Evolutionary conservation across 2,888 invertebrate genomes (phyloP), one percentile per base, ranked within the genome.

Genomic region (Ectropis crepuscularia): DNA sequence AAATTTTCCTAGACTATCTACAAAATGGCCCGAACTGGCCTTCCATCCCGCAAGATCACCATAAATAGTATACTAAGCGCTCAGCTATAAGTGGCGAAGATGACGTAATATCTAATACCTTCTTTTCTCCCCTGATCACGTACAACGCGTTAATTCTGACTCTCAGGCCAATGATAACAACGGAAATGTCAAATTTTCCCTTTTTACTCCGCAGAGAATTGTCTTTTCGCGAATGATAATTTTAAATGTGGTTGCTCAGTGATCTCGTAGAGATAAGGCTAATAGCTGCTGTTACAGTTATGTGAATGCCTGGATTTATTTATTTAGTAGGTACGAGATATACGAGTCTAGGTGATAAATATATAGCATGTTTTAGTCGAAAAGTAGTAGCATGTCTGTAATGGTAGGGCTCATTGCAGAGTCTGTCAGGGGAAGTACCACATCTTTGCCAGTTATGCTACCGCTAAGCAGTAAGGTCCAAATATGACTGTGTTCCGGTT

Each of bases 101-200:
- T 60, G 62, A 64, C 64, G 61, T 66, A 64, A 70, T 61, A 66
- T 70, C 67, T 71, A 73, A 74, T 73, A 61, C 69, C 47, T 51
- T 65, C 53, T 57, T 68, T 63, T 45, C 59, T 45, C 54, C 59
- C 67, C 74, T 45, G 67, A 75, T 79, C 84, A 84, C 84, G 84
- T 81, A 62, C 61, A 51, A 63, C 66, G 73, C 82, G 83, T 81
- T 83, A 81, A 82, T 82, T 82, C 76, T 75, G 73, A 74, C 75
- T 78, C 80, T 77, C 79, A 55, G 66, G 73, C 69, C 75, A 75
- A 78, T 80, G 82, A 84, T 84, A 86, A 82, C 78, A 74, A 72
- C 68, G 65, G 78, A 79, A 81, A 79, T 78, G 77, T 79, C 78
- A 79, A 81, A 82, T 80, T 86, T 79, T 75, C 42, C 55, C 54